Evolutionary conservation across 2,797 vertebrate genomes (phyloP).

Genomic region (Ispidina lecontei): DNA sequence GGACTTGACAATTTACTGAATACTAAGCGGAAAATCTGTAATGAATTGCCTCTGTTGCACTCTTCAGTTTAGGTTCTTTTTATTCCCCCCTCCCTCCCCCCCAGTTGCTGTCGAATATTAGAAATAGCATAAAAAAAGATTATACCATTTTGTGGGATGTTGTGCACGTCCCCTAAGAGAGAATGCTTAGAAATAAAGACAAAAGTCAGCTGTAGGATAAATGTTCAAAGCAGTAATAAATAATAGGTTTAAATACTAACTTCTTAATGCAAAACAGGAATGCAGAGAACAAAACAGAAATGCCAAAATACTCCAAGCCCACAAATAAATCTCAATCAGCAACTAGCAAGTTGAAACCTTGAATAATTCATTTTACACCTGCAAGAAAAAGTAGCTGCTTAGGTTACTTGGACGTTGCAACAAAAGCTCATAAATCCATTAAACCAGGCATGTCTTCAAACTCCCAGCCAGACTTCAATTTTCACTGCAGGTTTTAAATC

Average conservation of each 20-base stretch:
- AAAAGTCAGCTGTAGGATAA: constrained; percentile 41
- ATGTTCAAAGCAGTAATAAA: constrained; percentile 46
- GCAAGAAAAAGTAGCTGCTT: constrained; percentile 27
- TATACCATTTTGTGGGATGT: constrained; percentile 21
- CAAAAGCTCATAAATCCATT: constrained; percentile 50
- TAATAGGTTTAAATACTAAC: constrained; percentile 31
- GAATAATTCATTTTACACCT: constrained; percentile 52
- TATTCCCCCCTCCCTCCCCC: rapidly evolving
- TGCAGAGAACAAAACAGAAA: not conserved
- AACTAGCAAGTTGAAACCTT: constrained; percentile 6
- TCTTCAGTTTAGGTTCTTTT: not conserved
- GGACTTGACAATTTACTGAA: constrained; percentile 63
- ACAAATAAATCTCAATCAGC: constrained; percentile 31
- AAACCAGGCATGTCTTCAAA: constrained; percentile 23
- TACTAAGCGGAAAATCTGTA: constrained; percentile 59
- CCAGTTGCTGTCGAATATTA: constrained; percentile 37
- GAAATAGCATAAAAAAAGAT: constrained; percentile 40
- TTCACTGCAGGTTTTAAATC: constrained; percentile 40
- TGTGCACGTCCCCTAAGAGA: constrained; percentile 25
- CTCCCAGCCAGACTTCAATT: constrained; percentile 31
- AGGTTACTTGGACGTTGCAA: constrained; percentile 11
- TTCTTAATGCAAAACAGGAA: not conserved
- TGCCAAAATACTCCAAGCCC: not conserved
- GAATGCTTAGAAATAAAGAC: constrained; percentile 37
- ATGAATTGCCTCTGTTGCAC: constrained; percentile 45